Conservation (phyloP, 2,113 vertebrate genomes). For the Xiphorhynchus elegans region DNA sequence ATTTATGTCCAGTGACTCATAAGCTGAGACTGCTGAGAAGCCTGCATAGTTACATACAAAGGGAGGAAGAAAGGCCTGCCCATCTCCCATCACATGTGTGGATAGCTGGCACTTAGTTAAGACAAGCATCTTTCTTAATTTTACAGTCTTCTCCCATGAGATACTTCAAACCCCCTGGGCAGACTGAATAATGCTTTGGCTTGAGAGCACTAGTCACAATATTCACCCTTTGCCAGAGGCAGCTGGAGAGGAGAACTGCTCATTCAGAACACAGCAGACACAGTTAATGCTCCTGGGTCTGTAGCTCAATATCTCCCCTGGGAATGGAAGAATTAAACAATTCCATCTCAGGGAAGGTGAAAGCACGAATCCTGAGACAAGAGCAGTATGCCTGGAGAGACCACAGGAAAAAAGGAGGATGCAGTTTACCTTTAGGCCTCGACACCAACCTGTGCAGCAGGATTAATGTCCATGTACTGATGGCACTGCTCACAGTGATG, state of each 20-base stretch:
- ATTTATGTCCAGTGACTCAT: background rate
- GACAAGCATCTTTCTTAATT: background rate
- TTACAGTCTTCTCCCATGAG: background rate
- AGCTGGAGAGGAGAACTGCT: conserved; percentile 8
- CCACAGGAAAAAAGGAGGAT: background rate
- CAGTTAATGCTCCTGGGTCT: background rate
- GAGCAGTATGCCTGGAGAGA: background rate
- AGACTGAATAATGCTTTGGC: background rate
- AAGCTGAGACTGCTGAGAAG: background rate
- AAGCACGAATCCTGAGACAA: background rate
- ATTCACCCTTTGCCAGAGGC: background rate
- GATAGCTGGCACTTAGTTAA: background rate
- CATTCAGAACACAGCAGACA: background rate
- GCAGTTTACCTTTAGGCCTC: background rate
- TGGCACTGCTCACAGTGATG: conserved; percentile 98
- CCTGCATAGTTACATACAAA: background rate
- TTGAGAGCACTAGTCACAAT: background rate
- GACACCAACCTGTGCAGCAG: conserved; percentile 82
- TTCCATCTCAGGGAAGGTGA: background rate
- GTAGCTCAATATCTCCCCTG: background rate
- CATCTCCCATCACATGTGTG: background rate
- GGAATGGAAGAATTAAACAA: conserved; percentile 12
- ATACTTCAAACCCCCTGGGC: background rate
- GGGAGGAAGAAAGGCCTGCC: background rate
- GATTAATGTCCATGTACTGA: conserved; percentile 89